A percentile compares a stretch with the other conserved stretches of the same genome.
Conservation (phyloP, 2,797 vertebrate species). For the Orientallactaga sibirica region DNA sequence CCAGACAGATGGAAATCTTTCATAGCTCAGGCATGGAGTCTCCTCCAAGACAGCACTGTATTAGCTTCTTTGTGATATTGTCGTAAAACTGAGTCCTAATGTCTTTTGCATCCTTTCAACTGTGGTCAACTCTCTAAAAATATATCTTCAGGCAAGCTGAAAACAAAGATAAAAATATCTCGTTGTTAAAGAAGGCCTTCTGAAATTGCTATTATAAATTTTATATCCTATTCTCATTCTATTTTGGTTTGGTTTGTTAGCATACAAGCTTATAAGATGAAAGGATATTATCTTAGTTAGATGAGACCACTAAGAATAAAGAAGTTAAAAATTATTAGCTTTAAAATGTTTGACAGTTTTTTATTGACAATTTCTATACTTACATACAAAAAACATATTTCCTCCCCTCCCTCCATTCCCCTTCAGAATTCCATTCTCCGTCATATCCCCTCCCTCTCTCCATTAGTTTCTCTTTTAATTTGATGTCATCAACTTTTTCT, state of each 20-base stretch:
- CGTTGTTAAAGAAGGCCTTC: background rate
- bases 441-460: too few relatives aligned
- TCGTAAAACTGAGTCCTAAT: slow-evolving; percentile 69
- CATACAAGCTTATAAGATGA: background rate
- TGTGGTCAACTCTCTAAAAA: background rate
- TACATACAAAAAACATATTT: too few relatives aligned
- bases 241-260: slow-evolving; percentile 45
- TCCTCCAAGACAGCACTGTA: background rate
- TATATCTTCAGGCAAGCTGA: slow-evolving; percentile 59
- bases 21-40: background rate
- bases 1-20: slow-evolving; percentile 3
- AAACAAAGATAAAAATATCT: slow-evolving; percentile 72
- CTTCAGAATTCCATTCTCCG: too few relatives aligned
- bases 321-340: background rate
- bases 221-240: slow-evolving; percentile 5
- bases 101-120: slow-evolving; percentile 42
- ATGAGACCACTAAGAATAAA: slow-evolving; percentile 1
- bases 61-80: background rate
- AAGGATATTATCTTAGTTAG: background rate
- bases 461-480: too few relatives aligned
- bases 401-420: too few relatives aligned
- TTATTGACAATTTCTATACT: too few relatives aligned
- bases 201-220: slow-evolving; percentile 32
- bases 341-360: background rate
- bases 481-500: too few relatives aligned